Percentiles rank a stretch among this genome's conserved stretches.
phyloP scores from a whole-genome alignment of 1,140 invertebrate genomes.

The Melanaphis sacchari region DNA sequence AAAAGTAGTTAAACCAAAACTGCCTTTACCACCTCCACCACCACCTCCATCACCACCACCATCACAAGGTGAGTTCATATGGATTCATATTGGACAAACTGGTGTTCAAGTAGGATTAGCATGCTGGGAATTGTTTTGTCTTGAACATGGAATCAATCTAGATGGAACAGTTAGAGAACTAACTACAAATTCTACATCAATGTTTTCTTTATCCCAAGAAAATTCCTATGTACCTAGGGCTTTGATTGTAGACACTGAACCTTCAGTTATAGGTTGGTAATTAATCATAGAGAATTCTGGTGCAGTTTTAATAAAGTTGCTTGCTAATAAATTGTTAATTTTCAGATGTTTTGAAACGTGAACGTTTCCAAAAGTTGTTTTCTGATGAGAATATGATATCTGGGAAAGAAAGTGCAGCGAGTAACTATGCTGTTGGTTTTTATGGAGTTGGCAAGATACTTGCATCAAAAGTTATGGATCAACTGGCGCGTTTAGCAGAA shows the following conservation, averaged over 20 bases:
- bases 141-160: conserved; percentile 76
- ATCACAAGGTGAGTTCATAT: conserved; percentile 68
- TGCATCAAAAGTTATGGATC: conserved; percentile 64
- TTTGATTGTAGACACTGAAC: conserved; percentile 82
- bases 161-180: conserved; percentile 67
- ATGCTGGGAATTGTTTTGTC: conserved; percentile 74
- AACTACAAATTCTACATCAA: conserved; percentile 69
- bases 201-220: conserved; percentile 73
- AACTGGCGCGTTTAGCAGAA: conserved; percentile 62
- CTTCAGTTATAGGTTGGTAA: conserved; percentile 71
- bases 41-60: not conserved
- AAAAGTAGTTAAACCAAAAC: not conserved
- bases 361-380: conserved; percentile 77
- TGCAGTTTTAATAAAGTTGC: not conserved
- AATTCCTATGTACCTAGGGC: conserved; percentile 79
- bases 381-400: conserved; percentile 79
- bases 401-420: conserved; percentile 89
- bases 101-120: conserved; percentile 79
- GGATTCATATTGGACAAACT: conserved; percentile 76
- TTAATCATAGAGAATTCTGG: not conserved
- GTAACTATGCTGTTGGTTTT: conserved; percentile 85
- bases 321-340: conserved; percentile 59
- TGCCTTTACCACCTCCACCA: not conserved
- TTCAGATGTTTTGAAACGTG: conserved; percentile 75
- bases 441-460: conserved; percentile 67